Percentiles rank a stretch among this genome's conserved stretches.
These are phyloP conservation scores for Phymastichus coffea DNA, from an alignment of 1,140 invertebrate genomes.

Conservation along the genomic window DNA sequence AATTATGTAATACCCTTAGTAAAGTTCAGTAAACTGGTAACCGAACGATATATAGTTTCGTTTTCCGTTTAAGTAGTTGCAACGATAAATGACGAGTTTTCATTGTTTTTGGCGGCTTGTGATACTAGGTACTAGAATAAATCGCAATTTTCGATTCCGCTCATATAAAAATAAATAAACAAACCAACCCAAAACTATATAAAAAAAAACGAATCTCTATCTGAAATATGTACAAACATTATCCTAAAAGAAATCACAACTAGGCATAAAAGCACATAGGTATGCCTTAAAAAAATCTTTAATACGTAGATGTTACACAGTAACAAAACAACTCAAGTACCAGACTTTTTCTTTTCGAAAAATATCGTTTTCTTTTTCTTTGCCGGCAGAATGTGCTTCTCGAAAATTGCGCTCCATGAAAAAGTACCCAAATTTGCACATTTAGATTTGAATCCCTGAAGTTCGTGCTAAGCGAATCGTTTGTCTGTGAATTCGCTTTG, in stretches of 20 bases:
- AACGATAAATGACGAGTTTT: too few relatives aligned
- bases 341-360: neutral
- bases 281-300: too few relatives aligned
- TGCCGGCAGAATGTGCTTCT: too few relatives aligned
- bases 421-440: constrained; percentile 7
- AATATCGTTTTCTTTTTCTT: neutral
- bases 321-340: constrained; percentile 10
- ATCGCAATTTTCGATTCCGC: neutral
- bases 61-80: neutral
- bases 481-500: too few relatives aligned
- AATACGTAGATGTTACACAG: neutral
- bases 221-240: too few relatives aligned
- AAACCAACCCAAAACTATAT: too few relatives aligned
- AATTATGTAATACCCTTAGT: neutral
- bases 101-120: too few relatives aligned
- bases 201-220: neutral
- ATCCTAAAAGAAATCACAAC: too few relatives aligned
- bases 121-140: neutral
- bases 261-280: too few relatives aligned
- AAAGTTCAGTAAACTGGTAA: neutral
- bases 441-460: neutral
- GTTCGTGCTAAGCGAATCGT: too few relatives aligned
- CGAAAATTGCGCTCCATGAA: neutral
- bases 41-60: neutral
- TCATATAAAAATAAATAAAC: neutral